A percentile compares a stretch with the other conserved stretches of the same genome.
phyloP scores from a whole-genome alignment of 2,113 vertebrate genomes.

The Trinectes maculatus region DNA sequence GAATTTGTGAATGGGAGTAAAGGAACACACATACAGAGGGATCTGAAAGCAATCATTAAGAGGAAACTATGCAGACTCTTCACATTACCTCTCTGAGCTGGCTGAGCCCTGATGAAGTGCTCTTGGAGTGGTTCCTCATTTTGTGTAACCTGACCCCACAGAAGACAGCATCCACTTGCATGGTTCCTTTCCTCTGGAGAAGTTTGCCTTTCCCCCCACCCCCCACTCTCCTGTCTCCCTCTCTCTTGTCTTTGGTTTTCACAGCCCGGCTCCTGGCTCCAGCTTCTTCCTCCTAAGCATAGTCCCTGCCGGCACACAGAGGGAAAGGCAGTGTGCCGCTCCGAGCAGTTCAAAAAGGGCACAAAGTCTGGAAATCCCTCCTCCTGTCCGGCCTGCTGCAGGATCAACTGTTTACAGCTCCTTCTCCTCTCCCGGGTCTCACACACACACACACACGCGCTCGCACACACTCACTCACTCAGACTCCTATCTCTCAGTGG shows the following conservation, averaged over 20 bases:
- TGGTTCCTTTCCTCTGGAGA: conserved; percentile 70
- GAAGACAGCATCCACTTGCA: conserved; percentile 80
- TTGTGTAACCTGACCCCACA: conserved; percentile 78
- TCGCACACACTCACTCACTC: conserved; percentile 25
- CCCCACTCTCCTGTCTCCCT: background rate
- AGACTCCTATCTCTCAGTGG: conserved; percentile 56
- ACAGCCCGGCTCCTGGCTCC: conserved; percentile 50
- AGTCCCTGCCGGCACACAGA: conserved; percentile 56
- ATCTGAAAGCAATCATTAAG: background rate
- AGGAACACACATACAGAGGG: conserved; percentile 9
- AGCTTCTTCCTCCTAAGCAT: conserved; percentile 56
- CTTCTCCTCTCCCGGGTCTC: conserved; percentile 37
- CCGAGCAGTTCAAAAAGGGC: conserved; percentile 39
- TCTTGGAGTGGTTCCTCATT: conserved; percentile 77
- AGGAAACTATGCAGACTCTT: background rate
- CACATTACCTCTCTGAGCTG: conserved; percentile 79
- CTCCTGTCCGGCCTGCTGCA: conserved; percentile 30
- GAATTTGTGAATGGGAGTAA: background rate
- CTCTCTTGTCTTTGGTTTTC: conserved; percentile 22
- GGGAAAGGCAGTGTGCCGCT: conserved; percentile 17
- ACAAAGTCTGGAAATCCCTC: conserved; percentile 49
- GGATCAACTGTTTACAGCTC: conserved; percentile 51
- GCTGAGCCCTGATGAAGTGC: conserved; percentile 76
- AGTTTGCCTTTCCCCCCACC: conserved; percentile 21
- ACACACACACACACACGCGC: conserved; percentile 35